A percentile compares a stretch with the other conserved stretches of the same genome.
These are phyloP conservation scores for Pelosia muscerda DNA, from an alignment of 2,888 invertebrate genomes.

Conservation along the genomic window DNA sequence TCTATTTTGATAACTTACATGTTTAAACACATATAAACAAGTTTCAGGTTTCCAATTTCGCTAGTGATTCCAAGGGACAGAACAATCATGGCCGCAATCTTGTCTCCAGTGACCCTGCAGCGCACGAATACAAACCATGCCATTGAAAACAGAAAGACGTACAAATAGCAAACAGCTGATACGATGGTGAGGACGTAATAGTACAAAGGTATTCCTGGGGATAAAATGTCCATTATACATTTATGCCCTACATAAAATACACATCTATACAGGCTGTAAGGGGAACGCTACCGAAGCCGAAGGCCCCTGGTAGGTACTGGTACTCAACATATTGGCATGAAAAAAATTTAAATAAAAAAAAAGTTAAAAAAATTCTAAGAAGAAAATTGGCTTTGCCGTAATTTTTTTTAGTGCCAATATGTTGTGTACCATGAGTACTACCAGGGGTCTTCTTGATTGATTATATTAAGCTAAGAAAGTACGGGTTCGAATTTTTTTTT, in stretches of 20 bases:
- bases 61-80: conserved; percentile 54
- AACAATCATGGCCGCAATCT: conserved; percentile 50
- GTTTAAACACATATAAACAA: conserved; percentile 51
- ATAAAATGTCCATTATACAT: neutral
- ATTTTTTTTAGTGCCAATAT: no score
- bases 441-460: no score
- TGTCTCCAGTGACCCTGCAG: conserved; percentile 44
- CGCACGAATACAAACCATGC: conserved; percentile 57
- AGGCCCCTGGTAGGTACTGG: no score
- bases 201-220: conserved; percentile 48
- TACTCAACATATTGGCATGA: no score
- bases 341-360: no score
- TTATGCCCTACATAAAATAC: neutral
- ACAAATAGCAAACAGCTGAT: conserved; percentile 41
- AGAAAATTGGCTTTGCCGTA: no score
- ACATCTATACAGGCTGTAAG: no score
- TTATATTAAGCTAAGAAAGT: no score
- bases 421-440: no score
- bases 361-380: no score
- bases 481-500: no score
- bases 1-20: conserved; percentile 53
- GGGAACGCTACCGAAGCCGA: no score
- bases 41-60: conserved; percentile 53
- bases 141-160: conserved; percentile 56
- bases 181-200: conserved; percentile 48